Conservation (phyloP, 2,888 invertebrate species). For the Drosophila prostipennis region DNA sequence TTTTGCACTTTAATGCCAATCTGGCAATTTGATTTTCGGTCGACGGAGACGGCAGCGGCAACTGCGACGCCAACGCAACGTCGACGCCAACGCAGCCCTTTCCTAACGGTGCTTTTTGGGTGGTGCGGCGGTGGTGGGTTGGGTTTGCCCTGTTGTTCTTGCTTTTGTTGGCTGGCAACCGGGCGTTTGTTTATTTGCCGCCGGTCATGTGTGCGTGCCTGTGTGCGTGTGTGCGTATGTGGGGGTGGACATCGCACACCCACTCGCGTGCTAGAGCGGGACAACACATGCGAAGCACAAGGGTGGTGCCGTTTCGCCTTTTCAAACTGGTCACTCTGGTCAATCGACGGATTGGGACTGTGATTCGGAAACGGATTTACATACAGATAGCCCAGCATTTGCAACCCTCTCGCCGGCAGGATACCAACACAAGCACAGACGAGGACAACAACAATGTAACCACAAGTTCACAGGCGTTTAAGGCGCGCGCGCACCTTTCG, state of each 20-base stretch:
- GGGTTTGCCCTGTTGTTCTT: too few relatives aligned
- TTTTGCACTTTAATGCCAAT: slow-evolving; percentile 83
- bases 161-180: slow-evolving; percentile 34
- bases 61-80: slow-evolving; percentile 28
- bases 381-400: slow-evolving; percentile 18
- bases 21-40: slow-evolving; percentile 82
- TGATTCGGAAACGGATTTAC: not conserved
- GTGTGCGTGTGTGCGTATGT: slow-evolving; percentile 69
- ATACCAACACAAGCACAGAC: slow-evolving; percentile 10
- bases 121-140: slow-evolving; percentile 44
- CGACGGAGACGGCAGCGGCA: slow-evolving; percentile 15
- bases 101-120: slow-evolving; percentile 25
- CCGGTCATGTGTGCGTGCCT: slow-evolving; percentile 40
- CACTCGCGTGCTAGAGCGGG: slow-evolving; percentile 35
- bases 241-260: slow-evolving; percentile 65
- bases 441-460: slow-evolving; percentile 24
- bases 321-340: slow-evolving; percentile 38
- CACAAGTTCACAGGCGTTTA: slow-evolving; percentile 3
- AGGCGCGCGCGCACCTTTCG: slow-evolving; percentile 43
- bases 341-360: slow-evolving; percentile 4
- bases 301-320: slow-evolving; percentile 26
- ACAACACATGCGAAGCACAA: slow-evolving; percentile 21
- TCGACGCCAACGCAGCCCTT: slow-evolving; percentile 58
- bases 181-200: slow-evolving; percentile 51
- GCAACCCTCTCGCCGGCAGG: slow-evolving; percentile 35